A percentile compares a stretch with the other conserved stretches of the same genome.
These are phyloP conservation scores for Dasypogon diadema DNA, from an alignment of 2,888 invertebrate genomes.

Conservation along the genomic window DNA sequence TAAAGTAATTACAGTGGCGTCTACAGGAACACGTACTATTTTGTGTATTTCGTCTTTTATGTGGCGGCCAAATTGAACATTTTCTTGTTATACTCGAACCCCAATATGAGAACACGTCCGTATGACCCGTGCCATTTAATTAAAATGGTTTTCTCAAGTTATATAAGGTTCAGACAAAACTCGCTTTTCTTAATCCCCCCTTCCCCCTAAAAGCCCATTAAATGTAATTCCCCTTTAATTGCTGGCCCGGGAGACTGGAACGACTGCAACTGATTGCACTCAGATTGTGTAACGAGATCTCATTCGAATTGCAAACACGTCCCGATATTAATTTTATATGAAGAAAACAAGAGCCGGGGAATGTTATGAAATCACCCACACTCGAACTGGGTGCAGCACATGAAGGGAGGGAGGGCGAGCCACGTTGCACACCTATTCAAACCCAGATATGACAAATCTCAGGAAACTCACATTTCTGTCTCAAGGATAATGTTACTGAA, in stretches of 20 bases:
- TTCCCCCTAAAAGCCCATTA: constrained; percentile 3
- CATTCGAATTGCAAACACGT: constrained; percentile 37
- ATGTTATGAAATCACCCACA: no score
- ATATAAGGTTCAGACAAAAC: constrained; percentile 15
- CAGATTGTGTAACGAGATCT: constrained; percentile 21
- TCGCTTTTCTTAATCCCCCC: neutral
- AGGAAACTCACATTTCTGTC: no score
- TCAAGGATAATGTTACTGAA: no score
- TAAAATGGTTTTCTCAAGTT: constrained; percentile 22
- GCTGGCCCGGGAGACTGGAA: neutral
- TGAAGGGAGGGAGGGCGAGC: no score
- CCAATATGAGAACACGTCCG: neutral
- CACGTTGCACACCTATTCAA: no score
- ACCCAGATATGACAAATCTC: no score
- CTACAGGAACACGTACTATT: neutral
- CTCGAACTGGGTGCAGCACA: no score
- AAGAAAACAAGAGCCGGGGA: neutral
- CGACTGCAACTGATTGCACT: constrained; percentile 5
- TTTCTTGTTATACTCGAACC: neutral
- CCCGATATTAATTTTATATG: constrained; percentile 40
- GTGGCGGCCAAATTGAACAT: neutral
- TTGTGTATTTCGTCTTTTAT: neutral
- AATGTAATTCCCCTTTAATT: constrained; percentile 24
- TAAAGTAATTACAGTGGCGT: neutral
- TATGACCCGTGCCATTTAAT: constrained; percentile 30